phyloP scores from a whole-genome alignment of 2,888 invertebrate genomes.

The Rhimphoctona megacephalus region DNA sequence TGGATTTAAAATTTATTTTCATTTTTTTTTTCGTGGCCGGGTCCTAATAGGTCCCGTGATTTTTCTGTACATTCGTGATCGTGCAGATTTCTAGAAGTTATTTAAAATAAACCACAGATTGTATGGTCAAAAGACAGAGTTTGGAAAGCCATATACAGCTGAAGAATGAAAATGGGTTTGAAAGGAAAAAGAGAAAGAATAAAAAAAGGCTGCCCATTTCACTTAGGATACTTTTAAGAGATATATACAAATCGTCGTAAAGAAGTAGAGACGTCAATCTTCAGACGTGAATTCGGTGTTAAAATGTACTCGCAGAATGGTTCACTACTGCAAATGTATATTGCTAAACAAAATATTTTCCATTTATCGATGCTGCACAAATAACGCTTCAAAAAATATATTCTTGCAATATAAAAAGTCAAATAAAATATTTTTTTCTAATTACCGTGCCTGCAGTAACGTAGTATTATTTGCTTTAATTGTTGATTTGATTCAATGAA shows the following conservation, averaged over 20 bases:
- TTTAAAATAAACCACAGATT: background rate
- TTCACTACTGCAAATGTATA: constrained; percentile 12
- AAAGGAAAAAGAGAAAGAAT: background rate
- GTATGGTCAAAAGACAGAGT: background rate
- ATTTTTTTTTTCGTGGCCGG: background rate
- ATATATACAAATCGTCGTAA: constrained; percentile 49
- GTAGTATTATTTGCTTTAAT: background rate
- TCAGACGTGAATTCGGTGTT: background rate
- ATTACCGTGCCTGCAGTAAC: background rate
- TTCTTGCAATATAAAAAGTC: background rate
- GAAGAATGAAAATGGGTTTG: constrained; percentile 16
- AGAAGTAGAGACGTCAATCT: constrained; percentile 21
- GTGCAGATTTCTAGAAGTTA: background rate
- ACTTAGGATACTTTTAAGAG: constrained; percentile 23
- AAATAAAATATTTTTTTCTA: background rate
- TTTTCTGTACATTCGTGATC: constrained; percentile 6
- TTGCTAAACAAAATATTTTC: background rate
- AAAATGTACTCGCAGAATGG: constrained; percentile 4
- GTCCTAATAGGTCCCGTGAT: constrained; percentile 19
- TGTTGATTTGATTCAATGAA: background rate
- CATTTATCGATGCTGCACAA: background rate
- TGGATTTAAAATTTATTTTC: background rate
- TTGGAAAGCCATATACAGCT: constrained; percentile 19
- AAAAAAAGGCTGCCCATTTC: constrained; percentile 23
- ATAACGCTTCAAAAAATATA: background rate